Evolutionary conservation across 2,888 invertebrate genomes (phyloP).

Genomic region (Thereva nobilitata): DNA sequence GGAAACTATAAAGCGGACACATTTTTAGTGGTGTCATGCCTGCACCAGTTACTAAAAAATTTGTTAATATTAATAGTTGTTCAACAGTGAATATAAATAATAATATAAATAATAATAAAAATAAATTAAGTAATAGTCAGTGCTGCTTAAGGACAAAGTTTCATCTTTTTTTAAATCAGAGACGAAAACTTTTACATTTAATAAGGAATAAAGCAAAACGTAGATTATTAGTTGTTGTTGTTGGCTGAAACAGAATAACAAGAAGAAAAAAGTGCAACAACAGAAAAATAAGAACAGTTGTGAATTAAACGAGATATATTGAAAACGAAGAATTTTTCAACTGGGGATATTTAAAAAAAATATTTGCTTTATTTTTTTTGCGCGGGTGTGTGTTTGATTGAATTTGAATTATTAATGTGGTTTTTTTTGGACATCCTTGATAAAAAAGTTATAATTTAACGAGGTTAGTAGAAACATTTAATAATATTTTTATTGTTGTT

Average conservation of each 20-base stretch:
- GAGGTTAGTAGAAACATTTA: too few species aligned
- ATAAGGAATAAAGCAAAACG: slow-evolving; percentile 26
- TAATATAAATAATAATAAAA: too few species aligned
- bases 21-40: slow-evolving; percentile 31
- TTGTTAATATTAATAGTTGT: slow-evolving; percentile 10
- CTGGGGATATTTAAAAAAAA: too few species aligned
- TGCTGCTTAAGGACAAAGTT: slow-evolving; percentile 15
- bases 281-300: too few species aligned
- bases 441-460: too few species aligned
- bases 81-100: neutral
- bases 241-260: slow-evolving; percentile 2
- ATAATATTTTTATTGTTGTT: too few species aligned
- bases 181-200: slow-evolving; percentile 19
- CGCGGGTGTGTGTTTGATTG: too few species aligned
- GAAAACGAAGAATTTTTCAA: neutral
- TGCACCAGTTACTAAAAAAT: slow-evolving; percentile 30
- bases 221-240: slow-evolving; percentile 14
- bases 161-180: neutral
- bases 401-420: too few species aligned
- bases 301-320: too few species aligned
- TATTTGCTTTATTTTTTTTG: too few species aligned
- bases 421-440: too few species aligned
- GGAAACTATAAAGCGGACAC: slow-evolving; percentile 2
- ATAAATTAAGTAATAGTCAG: too few species aligned
- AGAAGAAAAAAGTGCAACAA: neutral